Evolutionary conservation across 2,113 vertebrate genomes (phyloP).

Genomic region (Atractosteus spatula): DNA sequence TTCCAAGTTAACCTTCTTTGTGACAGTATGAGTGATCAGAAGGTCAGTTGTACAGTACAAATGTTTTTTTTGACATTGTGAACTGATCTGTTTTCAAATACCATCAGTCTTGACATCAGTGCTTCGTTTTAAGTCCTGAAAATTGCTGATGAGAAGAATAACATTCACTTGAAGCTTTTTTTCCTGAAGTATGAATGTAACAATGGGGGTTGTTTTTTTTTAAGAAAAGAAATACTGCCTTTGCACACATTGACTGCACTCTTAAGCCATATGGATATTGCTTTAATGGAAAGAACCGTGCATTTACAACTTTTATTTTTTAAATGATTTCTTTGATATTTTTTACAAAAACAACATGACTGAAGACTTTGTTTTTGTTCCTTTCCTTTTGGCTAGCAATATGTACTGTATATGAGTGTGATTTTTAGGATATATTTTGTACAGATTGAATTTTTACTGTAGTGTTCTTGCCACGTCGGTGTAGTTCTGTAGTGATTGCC

Average conservation of each 20-base stretch:
- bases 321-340: slow-evolving; percentile 23
- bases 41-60: slow-evolving; percentile 6
- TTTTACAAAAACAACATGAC: slow-evolving; percentile 22
- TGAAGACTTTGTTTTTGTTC: slow-evolving; percentile 18
- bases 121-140: not conserved
- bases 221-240: slow-evolving; percentile 34
- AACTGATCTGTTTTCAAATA: slow-evolving; percentile 17
- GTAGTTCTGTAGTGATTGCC: slow-evolving; percentile 30
- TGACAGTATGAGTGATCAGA: not conserved
- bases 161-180: slow-evolving; percentile 19
- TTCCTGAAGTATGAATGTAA: slow-evolving; percentile 28
- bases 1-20: not conserved
- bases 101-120: not conserved
- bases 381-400: slow-evolving; percentile 39
- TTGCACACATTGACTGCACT: slow-evolving; percentile 56
- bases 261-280: slow-evolving; percentile 61
- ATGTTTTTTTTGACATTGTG: not conserved
- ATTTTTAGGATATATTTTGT: slow-evolving; percentile 66
- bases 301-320: slow-evolving; percentile 28
- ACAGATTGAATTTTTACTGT: slow-evolving; percentile 51
- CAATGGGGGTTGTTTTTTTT: slow-evolving; percentile 9
- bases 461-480: slow-evolving; percentile 37
- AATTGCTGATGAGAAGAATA: slow-evolving; percentile 18
- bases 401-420: slow-evolving; percentile 44
- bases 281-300: slow-evolving; percentile 42